Evolutionary conservation across 2,113 vertebrate genomes (phyloP), one percentile per base, ranked within the genome.

Genomic region (Phalacrocorax carbo): DNA sequence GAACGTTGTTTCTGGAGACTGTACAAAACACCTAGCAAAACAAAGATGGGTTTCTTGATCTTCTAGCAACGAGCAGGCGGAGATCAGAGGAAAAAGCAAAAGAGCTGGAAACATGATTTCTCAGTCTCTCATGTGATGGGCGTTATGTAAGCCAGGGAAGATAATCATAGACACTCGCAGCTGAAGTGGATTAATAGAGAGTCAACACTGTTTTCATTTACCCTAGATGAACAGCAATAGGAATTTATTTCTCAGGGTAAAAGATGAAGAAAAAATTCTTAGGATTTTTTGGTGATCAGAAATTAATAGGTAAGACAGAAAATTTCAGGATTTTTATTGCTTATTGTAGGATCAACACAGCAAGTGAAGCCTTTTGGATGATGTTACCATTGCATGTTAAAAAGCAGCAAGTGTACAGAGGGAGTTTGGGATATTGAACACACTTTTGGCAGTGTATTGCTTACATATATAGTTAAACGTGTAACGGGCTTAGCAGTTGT

Each of bases 151-250:
- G n/a, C 25, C 29, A 15, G 62, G 49, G 32, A 23, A 80, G 58
- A 65, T 77, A 60, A 54, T 77, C 30, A 10, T 10, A 7, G 57
- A 15, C 8, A 15, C 81, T 34, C 60, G 29, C 57, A 52, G 23
- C 44, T 69, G n/a, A 85, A 75, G 32, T 10, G n/a, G 72, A 62
- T 76, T 49, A 42, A 17, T 30, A 54, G 46, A 49, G 21, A 4
- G 13, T 16, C 4, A 4, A 7, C 34, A 23, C 42, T 85, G 19
- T 13, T 87, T 61, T 72, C 38, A 6, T 60, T 86, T 72, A 54
- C 36, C 13, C 8, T 51, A 4, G 25, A 3, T 64, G 36, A 72
- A 18, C 0, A 0, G n/a, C 21, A 51, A 23, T 57, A 27, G 8
- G 52, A 44, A 26, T 90, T 96, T 72, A 54, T 72, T 55, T 82